Evolutionary conservation across 2,113 vertebrate species (phyloP), one percentile per base, ranked within the genome.

Genomic region (Cinclus mexicanus): DNA sequence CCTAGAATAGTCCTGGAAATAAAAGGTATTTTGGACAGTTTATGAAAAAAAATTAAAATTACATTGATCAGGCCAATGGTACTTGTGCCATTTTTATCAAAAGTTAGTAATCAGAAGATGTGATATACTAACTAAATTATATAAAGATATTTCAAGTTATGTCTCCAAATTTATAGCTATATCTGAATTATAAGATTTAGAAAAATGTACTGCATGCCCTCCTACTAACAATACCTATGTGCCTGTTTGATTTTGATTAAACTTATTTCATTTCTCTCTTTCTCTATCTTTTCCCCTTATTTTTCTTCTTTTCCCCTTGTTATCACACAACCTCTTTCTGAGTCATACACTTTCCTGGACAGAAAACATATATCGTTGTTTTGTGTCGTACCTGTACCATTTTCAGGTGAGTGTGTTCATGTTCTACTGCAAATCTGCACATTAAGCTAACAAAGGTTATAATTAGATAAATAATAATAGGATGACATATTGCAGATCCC

Each of bases 391-490:
- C 31, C 41, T 75, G 8, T 39, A 41, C 6, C 52, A 71, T 22
- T 31, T 70, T 16, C 31, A 81, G n/a, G 19, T 87, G 35, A 79
- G 11, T 7, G 14, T 65, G 22, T 56, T 70, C 69, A n/a, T 42
- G 18, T 87, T 81, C 68, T 64, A 14, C 41, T 35, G 31, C 12
- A 63, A 71, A 74, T 75, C n/a, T 78, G 56, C 49, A 44, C 33
- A 83, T 81, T 49, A 60, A 19, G 6, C n/a, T 61, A 85, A 49
- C 13, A 57, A 37, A 63, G 22, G 47, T 75, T 96, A 82, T 84
- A 80, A 89, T 84, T 81, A 92, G 79, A 64, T 10, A 71, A 92
- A 89, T 60, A 92, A 83, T 78, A 90, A 83, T 37, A 83, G 56
- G 67, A 83, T 75, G 52, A 59, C 72, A 89, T 84, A 87, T 89